Evolutionary conservation across 1,140 invertebrate genomes (phyloP).

Genomic region (Prorops nasuta): DNA sequence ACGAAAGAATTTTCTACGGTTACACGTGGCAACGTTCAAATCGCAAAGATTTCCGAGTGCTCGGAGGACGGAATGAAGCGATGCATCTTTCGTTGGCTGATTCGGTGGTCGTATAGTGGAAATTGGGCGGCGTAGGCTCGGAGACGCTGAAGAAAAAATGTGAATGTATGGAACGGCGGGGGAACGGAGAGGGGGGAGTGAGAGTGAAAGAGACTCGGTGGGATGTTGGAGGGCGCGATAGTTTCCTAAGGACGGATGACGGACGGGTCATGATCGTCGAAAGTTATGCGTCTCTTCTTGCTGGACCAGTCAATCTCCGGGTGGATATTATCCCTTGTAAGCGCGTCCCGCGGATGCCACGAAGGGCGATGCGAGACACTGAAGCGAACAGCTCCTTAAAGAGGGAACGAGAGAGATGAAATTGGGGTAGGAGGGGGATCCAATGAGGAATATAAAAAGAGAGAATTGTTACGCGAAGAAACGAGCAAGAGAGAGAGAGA

Average conservation of each 20-base stretch:
- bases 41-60: too few relatives aligned
- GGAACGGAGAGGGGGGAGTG: conserved; percentile 3
- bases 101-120: too few relatives aligned
- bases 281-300: conserved; percentile 39
- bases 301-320: not conserved
- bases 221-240: conserved; percentile 26
- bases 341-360: conserved; percentile 24
- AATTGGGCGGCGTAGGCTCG: not conserved
- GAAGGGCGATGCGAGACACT: too few relatives aligned
- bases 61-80: conserved; percentile 38
- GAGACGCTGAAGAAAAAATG: conserved; percentile 16
- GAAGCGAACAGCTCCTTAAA: too few relatives aligned
- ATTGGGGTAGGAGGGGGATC: too few relatives aligned
- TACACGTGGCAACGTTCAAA: too few relatives aligned
- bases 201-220: conserved; percentile 9
- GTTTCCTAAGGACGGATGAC: conserved; percentile 38
- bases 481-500: too few relatives aligned
- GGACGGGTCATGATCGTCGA: conserved; percentile 26
- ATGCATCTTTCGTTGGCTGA: conserved; percentile 41
- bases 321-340: conserved; percentile 27
- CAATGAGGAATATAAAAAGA: too few relatives aligned
- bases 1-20: too few relatives aligned
- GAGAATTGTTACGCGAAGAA: too few relatives aligned
- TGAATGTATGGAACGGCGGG: conserved; percentile 20
- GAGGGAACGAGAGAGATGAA: too few relatives aligned